A percentile compares a stretch with the other conserved stretches of the same genome.
phyloP scores from a whole-genome alignment of 2,888 invertebrate species.

The Leptopilina myrica region DNA sequence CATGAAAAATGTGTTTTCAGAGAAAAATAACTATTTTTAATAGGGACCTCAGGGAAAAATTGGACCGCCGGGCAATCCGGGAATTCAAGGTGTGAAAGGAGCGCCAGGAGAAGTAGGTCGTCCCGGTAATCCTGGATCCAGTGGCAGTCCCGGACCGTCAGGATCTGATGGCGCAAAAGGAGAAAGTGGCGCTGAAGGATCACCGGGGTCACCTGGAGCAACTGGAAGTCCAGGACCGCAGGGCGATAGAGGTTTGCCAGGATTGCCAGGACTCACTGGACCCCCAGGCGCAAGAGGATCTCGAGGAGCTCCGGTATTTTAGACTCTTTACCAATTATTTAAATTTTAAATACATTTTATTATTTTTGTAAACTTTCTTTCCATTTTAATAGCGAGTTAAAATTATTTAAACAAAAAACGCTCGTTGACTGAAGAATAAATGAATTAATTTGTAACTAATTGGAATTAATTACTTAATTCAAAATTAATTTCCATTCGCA shows the following conservation, averaged over 20 bases:
- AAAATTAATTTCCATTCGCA: constrained; percentile 79
- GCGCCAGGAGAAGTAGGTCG: constrained; percentile 77
- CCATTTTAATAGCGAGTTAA: too few relatives aligned
- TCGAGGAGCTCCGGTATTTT: constrained; percentile 77
- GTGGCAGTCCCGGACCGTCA: constrained; percentile 77
- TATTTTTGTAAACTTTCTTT: too few relatives aligned
- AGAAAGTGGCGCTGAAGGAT: constrained; percentile 76
- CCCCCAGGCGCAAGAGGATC: constrained; percentile 82
- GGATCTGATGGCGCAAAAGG: constrained; percentile 71
- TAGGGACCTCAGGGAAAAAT: constrained; percentile 51
- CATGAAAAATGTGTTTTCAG: neutral
- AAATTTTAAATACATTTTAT: too few relatives aligned
- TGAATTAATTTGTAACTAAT: too few relatives aligned
- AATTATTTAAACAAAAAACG: too few relatives aligned
- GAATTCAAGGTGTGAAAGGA: constrained; percentile 72
- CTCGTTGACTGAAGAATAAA: too few relatives aligned
- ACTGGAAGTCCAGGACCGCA: constrained; percentile 80
- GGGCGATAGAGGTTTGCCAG: constrained; percentile 84
- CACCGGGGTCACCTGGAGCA: constrained; percentile 79
- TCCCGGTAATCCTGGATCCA: constrained; percentile 82
- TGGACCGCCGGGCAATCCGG: constrained; percentile 72
- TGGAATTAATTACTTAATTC: constrained; percentile 53
- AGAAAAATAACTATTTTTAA: neutral
- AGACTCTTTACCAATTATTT: neutral
- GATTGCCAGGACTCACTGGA: constrained; percentile 81